A percentile compares a stretch with the other conserved stretches of the same genome.
These are phyloP conservation scores for Percopsis transmontana DNA, from an alignment of 2,113 vertebrate species.

Conservation along the genomic window DNA sequence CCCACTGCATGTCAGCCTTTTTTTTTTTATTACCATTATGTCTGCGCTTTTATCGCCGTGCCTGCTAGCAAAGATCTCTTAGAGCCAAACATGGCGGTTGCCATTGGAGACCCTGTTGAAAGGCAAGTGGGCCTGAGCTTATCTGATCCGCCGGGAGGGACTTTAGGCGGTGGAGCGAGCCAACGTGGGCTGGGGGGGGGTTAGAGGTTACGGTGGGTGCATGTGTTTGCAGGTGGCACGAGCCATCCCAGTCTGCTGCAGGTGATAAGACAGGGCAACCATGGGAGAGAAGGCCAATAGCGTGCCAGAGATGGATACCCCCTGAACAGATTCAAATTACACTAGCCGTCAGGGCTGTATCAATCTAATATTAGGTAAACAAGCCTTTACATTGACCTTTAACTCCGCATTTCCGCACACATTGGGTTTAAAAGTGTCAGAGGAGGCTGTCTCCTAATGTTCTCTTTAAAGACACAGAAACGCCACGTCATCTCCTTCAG, in stretches of 20 bases:
- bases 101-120: slow-evolving; percentile 41
- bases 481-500: slow-evolving; percentile 14
- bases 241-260: slow-evolving; percentile 24
- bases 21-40: slow-evolving; percentile 55
- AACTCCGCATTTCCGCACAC: background rate
- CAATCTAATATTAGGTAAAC: too few species aligned
- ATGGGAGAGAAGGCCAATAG: too few species aligned
- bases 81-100: slow-evolving; percentile 38
- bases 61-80: slow-evolving; percentile 46
- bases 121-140: slow-evolving; percentile 24
- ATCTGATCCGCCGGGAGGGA: slow-evolving; percentile 33
- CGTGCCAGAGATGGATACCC: too few species aligned
- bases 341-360: background rate
- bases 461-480: slow-evolving; percentile 3
- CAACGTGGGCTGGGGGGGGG: slow-evolving; percentile 17
- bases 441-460: slow-evolving; percentile 5
- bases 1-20: slow-evolving; percentile 46
- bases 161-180: slow-evolving; percentile 12
- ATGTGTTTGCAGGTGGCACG: slow-evolving; percentile 5
- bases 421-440: background rate
- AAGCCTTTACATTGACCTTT: background rate
- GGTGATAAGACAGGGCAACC: background rate
- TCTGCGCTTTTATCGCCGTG: slow-evolving; percentile 58
- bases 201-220: slow-evolving; percentile 17
- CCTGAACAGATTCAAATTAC: background rate